These are phyloP conservation scores for Balearica regulorum DNA, from an alignment of 2,797 vertebrate species.

Conservation along the genomic window DNA sequence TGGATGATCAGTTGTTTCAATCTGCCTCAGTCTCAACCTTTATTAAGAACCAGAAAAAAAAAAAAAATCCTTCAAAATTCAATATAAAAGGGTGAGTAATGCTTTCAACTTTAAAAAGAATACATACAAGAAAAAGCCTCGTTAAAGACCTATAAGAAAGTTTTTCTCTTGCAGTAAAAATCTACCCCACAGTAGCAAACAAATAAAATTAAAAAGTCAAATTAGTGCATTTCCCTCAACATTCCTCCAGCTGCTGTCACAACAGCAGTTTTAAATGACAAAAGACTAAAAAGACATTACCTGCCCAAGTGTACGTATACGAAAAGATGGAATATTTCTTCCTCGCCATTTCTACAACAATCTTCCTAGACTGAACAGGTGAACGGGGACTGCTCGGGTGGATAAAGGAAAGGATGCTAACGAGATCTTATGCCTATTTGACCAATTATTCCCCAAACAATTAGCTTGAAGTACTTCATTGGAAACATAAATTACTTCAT, in stretches of 20 bases:
- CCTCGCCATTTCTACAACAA: neutral
- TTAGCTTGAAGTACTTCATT: neutral
- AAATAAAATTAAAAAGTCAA: neutral
- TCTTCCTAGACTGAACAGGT: neutral
- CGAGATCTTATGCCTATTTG: neutral
- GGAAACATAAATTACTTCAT: neutral
- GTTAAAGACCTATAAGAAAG: neutral
- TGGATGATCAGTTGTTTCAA: neutral
- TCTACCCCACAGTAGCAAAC: neutral
- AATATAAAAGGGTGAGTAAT: neutral
- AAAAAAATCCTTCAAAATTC: neutral
- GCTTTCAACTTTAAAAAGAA: neutral
- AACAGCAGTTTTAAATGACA: neutral
- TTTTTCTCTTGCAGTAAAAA: neutral
- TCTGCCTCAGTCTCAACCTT: neutral
- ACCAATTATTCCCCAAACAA: neutral
- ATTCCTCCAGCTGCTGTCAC: neutral
- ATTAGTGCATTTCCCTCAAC: neutral
- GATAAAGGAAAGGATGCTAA: neutral
- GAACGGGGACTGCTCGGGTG: neutral
- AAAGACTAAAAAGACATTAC: neutral
- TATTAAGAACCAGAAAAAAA: neutral
- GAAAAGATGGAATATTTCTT: neutral
- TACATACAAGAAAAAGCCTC: neutral
- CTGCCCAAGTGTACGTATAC: neutral